Evolutionary conservation across 2,113 vertebrate genomes (phyloP), one percentile per base, ranked within the genome.

Genomic region (Prinia subflava): DNA sequence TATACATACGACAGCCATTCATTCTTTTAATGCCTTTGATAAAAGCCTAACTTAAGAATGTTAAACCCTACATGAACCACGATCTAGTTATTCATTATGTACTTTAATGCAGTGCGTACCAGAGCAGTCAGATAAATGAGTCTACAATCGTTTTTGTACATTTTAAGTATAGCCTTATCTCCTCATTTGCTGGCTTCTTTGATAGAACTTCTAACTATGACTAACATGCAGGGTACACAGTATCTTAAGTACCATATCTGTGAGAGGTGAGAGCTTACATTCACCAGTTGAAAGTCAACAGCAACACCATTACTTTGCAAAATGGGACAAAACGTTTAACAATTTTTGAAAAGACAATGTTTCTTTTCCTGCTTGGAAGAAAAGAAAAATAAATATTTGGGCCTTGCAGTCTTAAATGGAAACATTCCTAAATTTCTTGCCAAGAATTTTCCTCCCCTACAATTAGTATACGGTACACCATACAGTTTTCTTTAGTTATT

Each of bases 401-500:
- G 79, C 31, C 24, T 91, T 74, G 69, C 59, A 79, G 59, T 28
- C 59, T 88, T 73, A 87, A 87, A 86, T 63, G 60, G 93, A 96
- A 97, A 94, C 49, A 92, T 68, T 78, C 76, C 69, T 88, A 78
- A 91, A 90, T 90, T 89, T 91, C 89, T 94, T 94, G 84, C 90
- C 96, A 95, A 97, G 95, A 97, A 89, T 91, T 86, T 94, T 52
- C 73, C 87, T 95, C 74, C 89, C 89, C 83, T 94, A 94, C 95
- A 97, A 98, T 97, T 94, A 97, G 77, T 97, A 83, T 83, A 93
- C 68, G 76, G 77, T 78, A 96, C 93, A 96, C 83, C 87, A 96
- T 86, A 95, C 75, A 93, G 83, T 83, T 97, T 94, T 96, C 90
- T 96, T 94, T 95, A 97, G 96, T 96, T 97, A 96, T 88, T 90